Evolutionary conservation across 2,888 invertebrate genomes (phyloP), one percentile per base, ranked within the genome.

Genomic region (Microctonus brassicae): DNA sequence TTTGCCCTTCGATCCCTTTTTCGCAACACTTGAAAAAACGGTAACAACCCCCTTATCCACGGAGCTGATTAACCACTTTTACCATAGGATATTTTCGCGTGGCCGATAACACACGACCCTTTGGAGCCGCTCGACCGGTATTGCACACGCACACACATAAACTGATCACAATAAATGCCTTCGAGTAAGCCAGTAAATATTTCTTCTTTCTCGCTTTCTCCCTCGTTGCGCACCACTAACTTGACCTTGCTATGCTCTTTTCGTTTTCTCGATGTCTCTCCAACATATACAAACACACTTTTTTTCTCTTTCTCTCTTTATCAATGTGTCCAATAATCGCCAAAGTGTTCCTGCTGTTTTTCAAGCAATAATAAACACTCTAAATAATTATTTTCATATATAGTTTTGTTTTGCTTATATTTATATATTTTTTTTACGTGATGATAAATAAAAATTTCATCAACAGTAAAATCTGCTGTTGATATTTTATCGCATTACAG

Each of bases 1-100:
- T 47, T 47, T 47, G 47, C 67, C 71, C 61, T 77, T 78, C 80
- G 78, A 80, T 80, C 78, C 77, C 67, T 70, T 57, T 70, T 73
- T 72, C 62, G 47, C 17, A 58, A 70, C 72, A 66, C 72, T 73
- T 66, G 66, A 69, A 69, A 53, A 69, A 66, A 66, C 60, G 47
- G 65, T 61, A 70, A 61, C 65, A 70, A 70, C 61, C 70, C 63
- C 67, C 72, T 72, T 72, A 72, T 72, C 72, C 72, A 72, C 72
- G 36, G 72, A 72, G 67, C 67, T 72, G 72, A 72, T 72, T 72
- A 72, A 72, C 55, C 72, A 72, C 71, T 72, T 72, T 72, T 72
- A 72, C 72, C 72, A 72, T 68, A 63, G 62, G 72, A 63, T 72
- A 72, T 72, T 72, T 72, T 22, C 62, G 62, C 20, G 66, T 62